phyloP scores from a whole-genome alignment of 2,888 invertebrate genomes.

The Tuberolachnus salignus region DNA sequence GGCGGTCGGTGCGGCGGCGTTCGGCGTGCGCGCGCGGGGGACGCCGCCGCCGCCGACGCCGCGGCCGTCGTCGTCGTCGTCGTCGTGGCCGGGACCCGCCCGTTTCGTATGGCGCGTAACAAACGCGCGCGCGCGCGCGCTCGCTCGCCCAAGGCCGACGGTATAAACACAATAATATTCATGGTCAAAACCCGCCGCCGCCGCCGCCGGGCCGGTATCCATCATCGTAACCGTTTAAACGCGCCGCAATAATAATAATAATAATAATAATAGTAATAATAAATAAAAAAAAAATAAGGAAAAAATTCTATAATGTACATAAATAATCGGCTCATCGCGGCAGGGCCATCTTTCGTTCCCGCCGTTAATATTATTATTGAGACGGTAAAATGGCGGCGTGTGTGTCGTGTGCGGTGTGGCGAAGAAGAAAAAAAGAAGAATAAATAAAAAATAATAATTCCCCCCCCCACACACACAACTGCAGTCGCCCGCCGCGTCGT shows the following conservation, averaged over 20 bases:
- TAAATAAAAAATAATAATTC: too few species aligned
- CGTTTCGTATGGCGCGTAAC: conserved; percentile 47
- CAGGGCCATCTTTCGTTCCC: neutral
- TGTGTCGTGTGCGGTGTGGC: neutral
- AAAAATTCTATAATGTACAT: neutral
- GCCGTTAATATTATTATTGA: neutral
- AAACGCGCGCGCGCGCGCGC: conserved; percentile 31
- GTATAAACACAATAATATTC: conserved; percentile 26
- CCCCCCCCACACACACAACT: too few species aligned
- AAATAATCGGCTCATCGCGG: too few species aligned
- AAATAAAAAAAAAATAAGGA: neutral
- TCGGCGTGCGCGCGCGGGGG: neutral
- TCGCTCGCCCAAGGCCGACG: conserved; percentile 38
- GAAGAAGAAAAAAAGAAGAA: neutral
- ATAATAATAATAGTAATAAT: conserved; percentile 13
- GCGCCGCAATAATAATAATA: neutral
- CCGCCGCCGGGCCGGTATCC: conserved; percentile 28
- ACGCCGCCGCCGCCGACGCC: neutral
- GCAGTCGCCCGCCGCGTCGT: neutral
- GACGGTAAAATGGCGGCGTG: neutral
- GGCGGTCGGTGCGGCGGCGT: neutral
- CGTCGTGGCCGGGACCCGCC: conserved; percentile 47
- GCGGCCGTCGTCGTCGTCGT: neutral
- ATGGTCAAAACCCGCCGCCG: conserved; percentile 44
- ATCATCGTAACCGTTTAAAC: conserved; percentile 34